Conservation (phyloP, 2,888 invertebrate species). For the Anoncus sp. region DNA sequence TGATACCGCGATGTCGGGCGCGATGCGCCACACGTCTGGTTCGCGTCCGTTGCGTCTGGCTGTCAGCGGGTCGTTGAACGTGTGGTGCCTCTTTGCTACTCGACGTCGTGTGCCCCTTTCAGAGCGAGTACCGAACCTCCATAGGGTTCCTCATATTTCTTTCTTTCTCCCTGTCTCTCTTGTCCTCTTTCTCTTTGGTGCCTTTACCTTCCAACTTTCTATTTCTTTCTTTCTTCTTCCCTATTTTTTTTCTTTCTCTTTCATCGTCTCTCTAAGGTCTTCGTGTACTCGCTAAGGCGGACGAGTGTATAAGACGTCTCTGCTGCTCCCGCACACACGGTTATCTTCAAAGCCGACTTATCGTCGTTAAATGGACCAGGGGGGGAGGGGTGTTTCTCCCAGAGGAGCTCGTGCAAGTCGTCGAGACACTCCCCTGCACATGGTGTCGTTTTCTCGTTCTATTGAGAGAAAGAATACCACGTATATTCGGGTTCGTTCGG, state of each 20-base stretch:
- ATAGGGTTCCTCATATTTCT: slow-evolving; percentile 30
- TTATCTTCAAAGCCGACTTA: slow-evolving; percentile 75
- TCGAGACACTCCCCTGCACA: background rate
- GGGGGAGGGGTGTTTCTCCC: slow-evolving; percentile 58
- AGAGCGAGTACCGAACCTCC: slow-evolving; percentile 41
- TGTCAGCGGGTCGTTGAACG: slow-evolving; percentile 82
- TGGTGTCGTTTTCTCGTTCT: slow-evolving; percentile 3
- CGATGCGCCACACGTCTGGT: slow-evolving; percentile 84
- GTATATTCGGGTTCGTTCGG: background rate
- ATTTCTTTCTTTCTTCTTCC: background rate
- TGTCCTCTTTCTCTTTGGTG: slow-evolving; percentile 10
- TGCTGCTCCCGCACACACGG: slow-evolving; percentile 55
- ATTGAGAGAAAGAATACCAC: background rate
- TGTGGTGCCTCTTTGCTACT: slow-evolving; percentile 83
- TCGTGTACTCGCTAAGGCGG: background rate
- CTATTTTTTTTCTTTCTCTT: background rate
- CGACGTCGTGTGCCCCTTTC: slow-evolving; percentile 86
- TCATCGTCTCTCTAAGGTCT: slow-evolving; percentile 8
- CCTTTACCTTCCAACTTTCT: slow-evolving; percentile 22
- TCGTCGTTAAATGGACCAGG: slow-evolving; percentile 74
- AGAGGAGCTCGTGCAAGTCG: slow-evolving; percentile 12
- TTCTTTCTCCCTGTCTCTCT: slow-evolving; percentile 1
- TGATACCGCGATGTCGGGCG: slow-evolving; percentile 75
- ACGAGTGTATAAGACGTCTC: slow-evolving; percentile 25
- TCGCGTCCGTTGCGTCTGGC: slow-evolving; percentile 81